phyloP scores from a whole-genome alignment of 2,113 vertebrate species.

The Kryptolebias marmoratus region DNA sequence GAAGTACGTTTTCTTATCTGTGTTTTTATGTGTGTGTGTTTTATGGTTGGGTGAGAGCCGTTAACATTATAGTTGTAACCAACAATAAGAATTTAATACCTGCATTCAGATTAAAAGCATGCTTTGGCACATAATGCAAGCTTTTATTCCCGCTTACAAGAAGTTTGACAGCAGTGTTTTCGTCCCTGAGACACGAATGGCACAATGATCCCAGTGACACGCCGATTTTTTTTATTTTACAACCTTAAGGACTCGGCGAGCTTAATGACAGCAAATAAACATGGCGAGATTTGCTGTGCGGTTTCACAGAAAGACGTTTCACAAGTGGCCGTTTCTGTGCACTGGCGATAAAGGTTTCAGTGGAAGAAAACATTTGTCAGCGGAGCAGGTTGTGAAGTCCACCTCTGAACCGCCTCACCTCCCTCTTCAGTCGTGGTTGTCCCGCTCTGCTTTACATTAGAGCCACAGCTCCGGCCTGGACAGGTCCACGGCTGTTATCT shows the following conservation, averaged over 20 bases:
- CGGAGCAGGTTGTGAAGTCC: constrained; percentile 44
- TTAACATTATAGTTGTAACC: constrained; percentile 58
- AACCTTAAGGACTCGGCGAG: constrained; percentile 35
- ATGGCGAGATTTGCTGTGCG: constrained; percentile 17
- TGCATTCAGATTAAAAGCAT: constrained; percentile 45
- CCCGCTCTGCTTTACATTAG: constrained; percentile 66
- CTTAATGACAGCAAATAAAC: constrained; percentile 52
- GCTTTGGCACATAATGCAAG: constrained; percentile 39
- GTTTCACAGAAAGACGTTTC: constrained; percentile 59
- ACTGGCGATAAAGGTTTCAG: constrained; percentile 40
- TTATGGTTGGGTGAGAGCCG: constrained; percentile 52
- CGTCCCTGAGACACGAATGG: constrained; percentile 15
- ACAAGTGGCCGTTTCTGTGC: constrained; percentile 57
- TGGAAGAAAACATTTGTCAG: constrained; percentile 60
- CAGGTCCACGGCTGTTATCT: constrained; percentile 82
- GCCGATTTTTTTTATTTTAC: constrained; percentile 44
- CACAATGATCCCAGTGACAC: constrained; percentile 49
- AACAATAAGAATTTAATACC: constrained; percentile 60
- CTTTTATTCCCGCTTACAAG: constrained; percentile 40
- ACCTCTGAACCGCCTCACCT: constrained; percentile 41
- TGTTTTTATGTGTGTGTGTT: constrained; percentile 45
- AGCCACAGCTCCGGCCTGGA: constrained; percentile 65
- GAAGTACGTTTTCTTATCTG: constrained; percentile 48
- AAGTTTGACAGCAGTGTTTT: constrained; percentile 47
- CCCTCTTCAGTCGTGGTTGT: constrained; percentile 26